Base-by-base conservation (phyloP, 2,113 vertebrate species). In the Axis porcinus region DNA sequence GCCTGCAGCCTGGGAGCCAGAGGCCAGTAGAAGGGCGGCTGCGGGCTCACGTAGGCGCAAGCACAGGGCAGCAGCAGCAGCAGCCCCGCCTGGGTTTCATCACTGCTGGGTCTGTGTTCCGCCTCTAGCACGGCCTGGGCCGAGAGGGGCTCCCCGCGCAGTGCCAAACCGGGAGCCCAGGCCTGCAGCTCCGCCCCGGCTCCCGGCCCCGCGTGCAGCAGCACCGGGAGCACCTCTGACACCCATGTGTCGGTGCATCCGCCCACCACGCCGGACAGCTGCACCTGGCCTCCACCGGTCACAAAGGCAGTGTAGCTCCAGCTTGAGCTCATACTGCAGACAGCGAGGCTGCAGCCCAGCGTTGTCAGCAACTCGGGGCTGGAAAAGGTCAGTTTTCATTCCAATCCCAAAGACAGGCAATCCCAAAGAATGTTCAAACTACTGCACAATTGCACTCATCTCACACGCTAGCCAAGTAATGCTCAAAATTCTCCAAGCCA, bases 11-110 rank as follows among this genome's bases (percentile, higher is more conserved):
- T 98, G 0, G 97, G 96, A 0, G 98, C 97, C 88, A 99, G 98
- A 0, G 99, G 43, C 10, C 30, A 97, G 94, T 98, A 99, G 97
- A 99, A 98, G 0, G 99, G 99, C 2, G 98, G 98, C 36, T 95
- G 98, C 0, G 97, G 97, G 47, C 96, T 95, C 78, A 99, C 96
- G 79, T 99, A 99, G 19, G 99, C 99, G 0, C 98, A 98, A 58
- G 98, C 98, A 14, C 98, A 98, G 19, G 99, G 98, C 47, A 99
- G 98, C 98, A 99, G 96, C 1, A 99, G 99, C 74, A 99, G 99
- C 3, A 7, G 67, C 84, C 47, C 98, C 0, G 30, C 25, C 36
- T 2, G 60, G 12, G 45, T 9, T 99, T 98, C 33, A 82, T 25
- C 99, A 2, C 92, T 92, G 81, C 96, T 95, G 8, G 79, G 78